Conservation (phyloP, 2,113 vertebrate genomes). For the Astatotilapia flaviijosephi region DNA sequence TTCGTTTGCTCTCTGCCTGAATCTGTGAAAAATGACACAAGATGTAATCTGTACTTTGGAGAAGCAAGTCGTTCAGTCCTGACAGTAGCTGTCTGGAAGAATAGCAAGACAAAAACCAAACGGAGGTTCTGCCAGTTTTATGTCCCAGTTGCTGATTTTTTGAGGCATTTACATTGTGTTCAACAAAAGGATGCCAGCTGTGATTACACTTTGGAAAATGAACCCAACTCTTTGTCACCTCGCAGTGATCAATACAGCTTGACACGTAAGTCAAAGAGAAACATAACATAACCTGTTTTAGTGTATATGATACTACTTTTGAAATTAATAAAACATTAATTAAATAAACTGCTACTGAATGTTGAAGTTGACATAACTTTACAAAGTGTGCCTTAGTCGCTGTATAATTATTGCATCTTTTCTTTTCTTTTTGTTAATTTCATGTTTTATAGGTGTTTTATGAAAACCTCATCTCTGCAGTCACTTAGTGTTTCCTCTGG, state of each 20-base stretch:
- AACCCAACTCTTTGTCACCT: background rate
- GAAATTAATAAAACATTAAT: background rate
- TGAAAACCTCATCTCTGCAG: background rate
- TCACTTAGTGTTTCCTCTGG: background rate
- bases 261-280: background rate
- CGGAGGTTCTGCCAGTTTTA: too few relatives aligned
- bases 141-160: too few relatives aligned
- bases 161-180: fast-evolving
- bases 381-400: background rate
- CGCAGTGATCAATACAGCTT: background rate
- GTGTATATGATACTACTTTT: fast-evolving
- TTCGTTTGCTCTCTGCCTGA: too few relatives aligned
- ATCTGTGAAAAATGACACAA: too few relatives aligned
- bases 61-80: too few relatives aligned
- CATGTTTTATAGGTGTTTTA: fast-evolving
- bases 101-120: too few relatives aligned
- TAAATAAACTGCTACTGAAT: background rate
- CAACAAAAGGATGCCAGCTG: background rate
- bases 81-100: too few relatives aligned
- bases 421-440: background rate
- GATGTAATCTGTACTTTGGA: too few relatives aligned
- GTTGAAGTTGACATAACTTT: background rate
- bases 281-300: background rate
- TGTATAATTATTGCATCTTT: background rate
- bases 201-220: background rate